Percentiles rank a stretch among this genome's conserved stretches.
Conservation (phyloP, 64 coral and sea anemone genomes). For the Stichodactyla helianthus region DNA sequence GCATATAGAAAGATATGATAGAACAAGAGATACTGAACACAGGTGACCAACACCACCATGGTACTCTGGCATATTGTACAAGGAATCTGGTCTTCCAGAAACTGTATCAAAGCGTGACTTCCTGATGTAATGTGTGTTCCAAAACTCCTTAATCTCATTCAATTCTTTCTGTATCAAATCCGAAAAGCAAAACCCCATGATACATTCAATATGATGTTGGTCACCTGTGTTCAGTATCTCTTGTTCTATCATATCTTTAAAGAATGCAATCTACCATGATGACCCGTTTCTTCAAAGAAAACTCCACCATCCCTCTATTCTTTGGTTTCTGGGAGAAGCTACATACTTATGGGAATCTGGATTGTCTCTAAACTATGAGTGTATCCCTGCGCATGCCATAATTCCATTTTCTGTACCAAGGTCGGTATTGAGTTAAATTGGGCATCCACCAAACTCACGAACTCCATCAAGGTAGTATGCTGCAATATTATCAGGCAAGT, state of each 20-base stretch:
- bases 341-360: conserved; percentile 25
- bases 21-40: conserved; percentile 13
- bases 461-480: conserved; percentile 23
- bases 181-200: conserved; percentile 6
- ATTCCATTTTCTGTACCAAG: conserved; percentile 24
- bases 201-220: neutral
- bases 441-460: conserved; percentile 10
- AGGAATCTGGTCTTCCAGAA: conserved; percentile 20
- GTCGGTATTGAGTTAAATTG: neutral
- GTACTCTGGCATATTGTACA: conserved; percentile 23
- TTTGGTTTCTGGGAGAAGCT: conserved; percentile 8
- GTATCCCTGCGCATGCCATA: conserved; percentile 7
- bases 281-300: conserved; percentile 20
- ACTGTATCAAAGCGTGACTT: conserved; percentile 35
- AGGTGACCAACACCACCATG: conserved; percentile 23
- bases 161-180: conserved; percentile 15
- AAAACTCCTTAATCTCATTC: conserved; percentile 21
- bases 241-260: conserved; percentile 20
- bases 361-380: conserved; percentile 9
- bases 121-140: conserved; percentile 42
- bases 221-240: conserved; percentile 17
- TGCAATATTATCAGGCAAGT: conserved; percentile 15
- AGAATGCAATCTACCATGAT: conserved; percentile 7
- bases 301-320: conserved; percentile 23
- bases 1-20: conserved; percentile 20